phyloP scores from a whole-genome alignment of 2,113 vertebrate genomes.

The Phalacrocorax aristotelis region DNA sequence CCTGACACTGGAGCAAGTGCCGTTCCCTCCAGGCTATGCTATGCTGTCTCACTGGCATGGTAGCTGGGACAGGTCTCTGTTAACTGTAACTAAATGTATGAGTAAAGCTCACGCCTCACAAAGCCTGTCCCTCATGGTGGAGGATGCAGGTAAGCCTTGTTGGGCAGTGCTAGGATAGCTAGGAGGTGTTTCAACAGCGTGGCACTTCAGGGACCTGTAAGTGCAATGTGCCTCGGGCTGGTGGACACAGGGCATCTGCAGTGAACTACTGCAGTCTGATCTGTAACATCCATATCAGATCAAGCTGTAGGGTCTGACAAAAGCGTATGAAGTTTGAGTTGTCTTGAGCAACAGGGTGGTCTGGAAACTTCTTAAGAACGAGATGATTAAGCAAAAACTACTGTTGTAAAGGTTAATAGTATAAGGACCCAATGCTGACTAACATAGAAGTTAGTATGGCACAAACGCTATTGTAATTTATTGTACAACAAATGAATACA shows the following conservation, averaged over 20 bases:
- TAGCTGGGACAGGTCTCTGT: background rate
- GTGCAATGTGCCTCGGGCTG: background rate
- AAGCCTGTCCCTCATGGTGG: background rate
- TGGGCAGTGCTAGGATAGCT: background rate
- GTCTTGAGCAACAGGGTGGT: background rate
- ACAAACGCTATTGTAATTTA: background rate
- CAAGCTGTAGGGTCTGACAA: background rate
- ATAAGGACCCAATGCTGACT: background rate
- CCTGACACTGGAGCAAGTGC: too few relatives aligned
- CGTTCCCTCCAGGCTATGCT: background rate
- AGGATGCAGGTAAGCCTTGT: background rate
- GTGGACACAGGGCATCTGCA: background rate
- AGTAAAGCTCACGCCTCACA: background rate
- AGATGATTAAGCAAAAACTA: background rate
- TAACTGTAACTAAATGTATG: background rate
- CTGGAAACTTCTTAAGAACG: background rate
- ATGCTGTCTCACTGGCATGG: background rate
- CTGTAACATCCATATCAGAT: background rate
- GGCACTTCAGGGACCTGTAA: fast-evolving
- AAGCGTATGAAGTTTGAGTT: background rate
- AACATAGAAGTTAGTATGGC: too few relatives aligned
- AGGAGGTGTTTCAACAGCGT: background rate
- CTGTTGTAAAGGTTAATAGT: background rate
- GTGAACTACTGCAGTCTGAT: background rate
- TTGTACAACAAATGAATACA: background rate